Evolutionary conservation across 2,888 invertebrate species (phyloP).

Genomic region (Auanema freiburgensis): DNA sequence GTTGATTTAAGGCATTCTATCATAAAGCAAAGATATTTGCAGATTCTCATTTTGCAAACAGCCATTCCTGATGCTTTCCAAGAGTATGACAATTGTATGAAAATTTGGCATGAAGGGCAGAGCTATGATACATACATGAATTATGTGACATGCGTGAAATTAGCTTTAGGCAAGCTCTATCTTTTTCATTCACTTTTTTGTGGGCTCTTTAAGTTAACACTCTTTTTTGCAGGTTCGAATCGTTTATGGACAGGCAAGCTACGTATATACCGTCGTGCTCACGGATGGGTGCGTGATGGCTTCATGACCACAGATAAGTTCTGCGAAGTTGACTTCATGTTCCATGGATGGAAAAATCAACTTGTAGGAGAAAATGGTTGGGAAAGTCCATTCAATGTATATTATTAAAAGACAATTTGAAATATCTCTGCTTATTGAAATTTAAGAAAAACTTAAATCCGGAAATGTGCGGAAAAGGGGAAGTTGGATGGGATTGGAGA

Average conservation of each 20-base stretch:
- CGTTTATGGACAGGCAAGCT: constrained; percentile 53
- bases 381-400: constrained; percentile 48
- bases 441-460: constrained; percentile 35
- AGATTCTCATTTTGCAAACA: constrained; percentile 56
- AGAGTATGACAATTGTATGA: constrained; percentile 48
- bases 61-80: constrained; percentile 44
- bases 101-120: constrained; percentile 51
- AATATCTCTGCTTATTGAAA: neutral
- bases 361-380: constrained; percentile 39
- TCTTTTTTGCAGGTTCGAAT: constrained; percentile 27
- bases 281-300: constrained; percentile 53
- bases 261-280: constrained; percentile 49
- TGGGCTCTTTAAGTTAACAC: no score
- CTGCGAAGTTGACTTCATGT: constrained; percentile 50
- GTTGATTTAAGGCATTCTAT: constrained; percentile 15
- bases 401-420: neutral
- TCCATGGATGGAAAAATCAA: constrained; percentile 55
- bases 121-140: constrained; percentile 60
- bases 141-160: constrained; percentile 57
- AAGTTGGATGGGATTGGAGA: constrained; percentile 32
- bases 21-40: constrained; percentile 3
- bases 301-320: constrained; percentile 43
- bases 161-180: constrained; percentile 47
- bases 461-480: constrained; percentile 25
- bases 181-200: no score